phyloP scores from a whole-genome alignment of 2,888 invertebrate genomes.

The Chironomus tentans region DNA sequence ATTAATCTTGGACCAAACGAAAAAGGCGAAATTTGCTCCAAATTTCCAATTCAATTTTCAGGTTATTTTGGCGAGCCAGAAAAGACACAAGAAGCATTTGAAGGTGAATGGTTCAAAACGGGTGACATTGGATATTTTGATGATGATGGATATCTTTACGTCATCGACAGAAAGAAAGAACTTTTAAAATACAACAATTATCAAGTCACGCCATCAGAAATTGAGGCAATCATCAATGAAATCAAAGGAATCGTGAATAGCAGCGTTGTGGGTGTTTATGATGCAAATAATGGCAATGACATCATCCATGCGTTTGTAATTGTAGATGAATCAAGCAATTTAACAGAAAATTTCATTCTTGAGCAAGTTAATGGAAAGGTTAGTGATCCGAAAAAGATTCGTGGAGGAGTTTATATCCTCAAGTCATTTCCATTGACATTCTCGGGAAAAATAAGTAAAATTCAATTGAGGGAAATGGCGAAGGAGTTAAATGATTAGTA shows the following conservation, averaged over 20 bases:
- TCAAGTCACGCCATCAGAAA: conserved; percentile 3
- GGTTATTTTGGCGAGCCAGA: conserved; percentile 12
- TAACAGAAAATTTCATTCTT: neutral
- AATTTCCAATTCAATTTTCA: neutral
- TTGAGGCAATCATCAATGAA: neutral
- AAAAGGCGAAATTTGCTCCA: neutral
- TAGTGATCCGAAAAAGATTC: conserved; percentile 34
- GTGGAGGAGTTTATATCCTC: conserved; percentile 37
- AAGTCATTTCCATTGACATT: conserved; percentile 35
- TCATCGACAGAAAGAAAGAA: conserved; percentile 27
- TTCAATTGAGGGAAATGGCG: conserved; percentile 30
- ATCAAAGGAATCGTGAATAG: neutral
- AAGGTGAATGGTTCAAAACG: conserved; percentile 26
- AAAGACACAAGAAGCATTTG: neutral
- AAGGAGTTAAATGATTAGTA: neutral
- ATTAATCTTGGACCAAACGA: neutral
- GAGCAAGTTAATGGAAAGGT: conserved; percentile 30
- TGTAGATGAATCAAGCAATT: neutral
- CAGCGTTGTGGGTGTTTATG: conserved; percentile 8
- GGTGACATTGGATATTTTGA: conserved; percentile 28
- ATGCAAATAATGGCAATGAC: neutral
- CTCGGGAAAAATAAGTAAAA: conserved; percentile 36
- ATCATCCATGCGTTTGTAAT: conserved; percentile 9
- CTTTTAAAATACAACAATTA: conserved; percentile 21
- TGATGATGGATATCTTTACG: conserved; percentile 26